Evolutionary conservation across 1,140 invertebrate genomes (phyloP), one percentile per base, ranked within the genome.

Genomic region (Tetramorium alpestre): DNA sequence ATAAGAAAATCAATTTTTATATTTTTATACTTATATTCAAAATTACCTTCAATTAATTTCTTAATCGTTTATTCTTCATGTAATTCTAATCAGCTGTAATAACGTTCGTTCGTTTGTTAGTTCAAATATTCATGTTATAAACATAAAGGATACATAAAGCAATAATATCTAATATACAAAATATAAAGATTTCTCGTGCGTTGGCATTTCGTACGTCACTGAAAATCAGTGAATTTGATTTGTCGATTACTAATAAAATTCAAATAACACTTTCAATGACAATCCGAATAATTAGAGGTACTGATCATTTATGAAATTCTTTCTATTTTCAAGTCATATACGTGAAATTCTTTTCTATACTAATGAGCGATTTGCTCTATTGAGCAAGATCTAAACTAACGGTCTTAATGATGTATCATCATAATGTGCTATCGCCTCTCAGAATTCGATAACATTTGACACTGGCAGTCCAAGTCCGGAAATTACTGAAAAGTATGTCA

Each of bases 361-460:
- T 54, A 58, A 22, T 73, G 16, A 54, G n/a, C 16, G 18, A 47
- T 65, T 56, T 38, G 8, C 5, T 58, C 38, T 72, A 81, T 81
- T 13, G 6, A 8, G 25, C 16, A 47, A 62, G 28, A 75, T 60
- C 47, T 73, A 60, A 75, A 84, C 16, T 49, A 60, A 82, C 67
- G n/a, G 41, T 73, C 73, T 72, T 73, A 44, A 72, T 18, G 18
- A 54, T 18, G 1, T 58, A 58, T 82, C 28, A 33, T 80, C 16
- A 28, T 73, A 86, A 38, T 8, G 47, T 65, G 47, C 77, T 91
- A 91, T 91, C 90, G 25, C 16, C 13, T 73, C 77, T 76, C 25
- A 76, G 69, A 86, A 75, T 86, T 89, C 25, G 87, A 92, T 92
- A 92, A 91, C 90, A 91, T 88, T 90, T 91, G 89, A 89, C 87